Conservation (phyloP, 2,113 vertebrate species). For the Phalacrocorax brasilianus region DNA sequence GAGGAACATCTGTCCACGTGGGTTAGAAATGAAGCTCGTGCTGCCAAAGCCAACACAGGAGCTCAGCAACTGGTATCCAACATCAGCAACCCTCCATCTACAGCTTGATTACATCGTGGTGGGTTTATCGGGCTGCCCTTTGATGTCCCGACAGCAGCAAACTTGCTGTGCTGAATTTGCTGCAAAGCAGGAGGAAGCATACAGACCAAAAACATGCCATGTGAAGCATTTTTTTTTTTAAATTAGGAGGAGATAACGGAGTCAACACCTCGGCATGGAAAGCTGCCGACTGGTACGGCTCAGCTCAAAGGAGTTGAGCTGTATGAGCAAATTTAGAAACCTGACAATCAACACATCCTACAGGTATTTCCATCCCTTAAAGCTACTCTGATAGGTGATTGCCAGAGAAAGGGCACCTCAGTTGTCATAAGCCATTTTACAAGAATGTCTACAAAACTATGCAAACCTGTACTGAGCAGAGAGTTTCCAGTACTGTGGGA, state of each 20-base stretch:
- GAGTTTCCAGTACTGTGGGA: rapidly evolving
- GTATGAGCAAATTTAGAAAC: not conserved
- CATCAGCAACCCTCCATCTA: not conserved
- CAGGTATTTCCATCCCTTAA: not conserved
- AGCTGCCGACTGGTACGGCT: not conserved
- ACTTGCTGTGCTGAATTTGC: not conserved
- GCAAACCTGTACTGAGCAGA: not conserved
- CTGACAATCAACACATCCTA: not conserved
- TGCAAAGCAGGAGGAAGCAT: not conserved
- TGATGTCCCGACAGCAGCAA: not conserved
- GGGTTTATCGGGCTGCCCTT: not conserved
- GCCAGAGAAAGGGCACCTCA: not conserved
- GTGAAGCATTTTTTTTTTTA: not conserved
- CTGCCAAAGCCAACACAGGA: not conserved
- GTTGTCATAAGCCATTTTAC: not conserved
- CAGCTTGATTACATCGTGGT: rapidly evolving
- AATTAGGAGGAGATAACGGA: not conserved
- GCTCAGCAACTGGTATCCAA: not conserved
- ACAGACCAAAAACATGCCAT: not conserved
- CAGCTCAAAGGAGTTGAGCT: not conserved
- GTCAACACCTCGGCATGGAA: not conserved
- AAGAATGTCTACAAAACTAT: not conserved
- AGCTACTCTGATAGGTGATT: not conserved
- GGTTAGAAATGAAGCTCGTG: not conserved
- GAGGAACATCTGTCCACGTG: not conserved